Evolutionary conservation across 2,113 vertebrate genomes (phyloP).

Genomic region (Calyptomena viridis): DNA sequence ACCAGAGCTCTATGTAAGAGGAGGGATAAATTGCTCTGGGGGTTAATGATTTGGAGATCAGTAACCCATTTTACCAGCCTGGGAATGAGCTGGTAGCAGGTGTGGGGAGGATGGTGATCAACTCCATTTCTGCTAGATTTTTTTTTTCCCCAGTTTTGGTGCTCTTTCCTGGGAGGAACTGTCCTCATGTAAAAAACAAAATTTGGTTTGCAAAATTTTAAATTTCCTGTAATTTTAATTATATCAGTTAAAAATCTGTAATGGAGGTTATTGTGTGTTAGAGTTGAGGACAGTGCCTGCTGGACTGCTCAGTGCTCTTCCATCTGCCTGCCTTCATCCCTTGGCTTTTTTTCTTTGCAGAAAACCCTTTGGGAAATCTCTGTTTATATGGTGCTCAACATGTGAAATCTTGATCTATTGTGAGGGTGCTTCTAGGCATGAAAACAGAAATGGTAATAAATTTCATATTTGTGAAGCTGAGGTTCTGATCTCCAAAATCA

Average conservation of each 20-base stretch:
- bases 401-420: background rate
- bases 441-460: background rate
- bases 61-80: background rate
- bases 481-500: background rate
- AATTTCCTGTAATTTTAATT: background rate
- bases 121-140: background rate
- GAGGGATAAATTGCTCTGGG: background rate
- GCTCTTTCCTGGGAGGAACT: background rate
- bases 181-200: background rate
- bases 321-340: background rate
- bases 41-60: background rate
- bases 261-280: background rate
- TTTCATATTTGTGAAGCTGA: background rate
- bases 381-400: background rate
- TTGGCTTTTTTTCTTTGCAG: background rate
- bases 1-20: rapidly evolving
- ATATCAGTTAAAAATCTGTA: background rate
- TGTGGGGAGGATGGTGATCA: background rate
- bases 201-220: background rate
- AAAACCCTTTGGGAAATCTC: background rate
- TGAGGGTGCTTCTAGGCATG: background rate
- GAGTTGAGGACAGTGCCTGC: background rate
- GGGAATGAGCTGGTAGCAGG: background rate
- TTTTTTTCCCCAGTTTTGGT: background rate
- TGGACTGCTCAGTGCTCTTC: background rate